Percentiles rank a stretch among this genome's conserved stretches.
These are phyloP conservation scores for Podarcis siculus DNA, from an alignment of 2,797 vertebrate species.

Conservation along the genomic window DNA sequence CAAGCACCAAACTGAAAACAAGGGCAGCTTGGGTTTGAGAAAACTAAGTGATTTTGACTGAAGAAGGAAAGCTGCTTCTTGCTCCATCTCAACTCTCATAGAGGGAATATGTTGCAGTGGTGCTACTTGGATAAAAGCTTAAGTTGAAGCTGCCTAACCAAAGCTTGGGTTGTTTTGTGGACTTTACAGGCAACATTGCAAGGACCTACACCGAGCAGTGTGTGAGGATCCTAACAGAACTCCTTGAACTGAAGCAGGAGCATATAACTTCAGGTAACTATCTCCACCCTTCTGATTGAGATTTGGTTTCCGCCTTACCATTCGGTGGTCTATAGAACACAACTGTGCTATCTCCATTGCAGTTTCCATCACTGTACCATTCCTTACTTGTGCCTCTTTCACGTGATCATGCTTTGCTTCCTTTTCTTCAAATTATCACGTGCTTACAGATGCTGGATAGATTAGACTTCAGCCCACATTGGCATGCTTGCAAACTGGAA, in stretches of 20 bases:
- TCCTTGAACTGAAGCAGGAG: conserved; percentile 90
- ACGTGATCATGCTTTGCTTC: not conserved
- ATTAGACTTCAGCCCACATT: not conserved
- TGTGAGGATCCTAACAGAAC: conserved; percentile 88
- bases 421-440: not conserved
- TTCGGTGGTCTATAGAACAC: not conserved
- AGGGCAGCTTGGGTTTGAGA: not conserved
- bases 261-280: conserved; percentile 92
- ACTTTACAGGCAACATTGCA: conserved; percentile 86
- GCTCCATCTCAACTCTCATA: not conserved
- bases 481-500: conserved; percentile 3
- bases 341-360: not conserved
- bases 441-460: not conserved
- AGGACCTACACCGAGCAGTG: conserved; percentile 91
- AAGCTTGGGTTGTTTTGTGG: conserved; percentile 17
- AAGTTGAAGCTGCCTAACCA: rapidly evolving
- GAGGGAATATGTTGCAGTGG: conserved; percentile 1
- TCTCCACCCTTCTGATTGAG: not conserved
- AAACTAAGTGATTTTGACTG: not conserved
- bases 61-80: not conserved
- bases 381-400: not conserved
- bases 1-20: not conserved
- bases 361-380: not conserved
- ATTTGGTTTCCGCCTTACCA: not conserved
- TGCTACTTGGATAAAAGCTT: not conserved